These are phyloP conservation scores for Gallinago solitaria DNA, from an alignment of 2,797 vertebrate species.

Conservation along the genomic window DNA sequence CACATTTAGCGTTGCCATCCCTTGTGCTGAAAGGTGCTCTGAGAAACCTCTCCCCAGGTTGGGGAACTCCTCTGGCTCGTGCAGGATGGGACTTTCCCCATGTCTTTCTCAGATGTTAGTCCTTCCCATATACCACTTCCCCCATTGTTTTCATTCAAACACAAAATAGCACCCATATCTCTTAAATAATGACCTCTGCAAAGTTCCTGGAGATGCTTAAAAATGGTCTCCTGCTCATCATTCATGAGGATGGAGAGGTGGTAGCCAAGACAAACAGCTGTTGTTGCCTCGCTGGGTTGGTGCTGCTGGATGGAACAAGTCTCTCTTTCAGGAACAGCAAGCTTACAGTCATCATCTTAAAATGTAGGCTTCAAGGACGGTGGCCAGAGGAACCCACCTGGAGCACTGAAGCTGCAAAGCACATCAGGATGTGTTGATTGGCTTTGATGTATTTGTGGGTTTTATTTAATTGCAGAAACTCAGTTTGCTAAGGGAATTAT, in stretches of 20 bases:
- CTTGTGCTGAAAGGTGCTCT: not conserved
- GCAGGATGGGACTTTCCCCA: not conserved
- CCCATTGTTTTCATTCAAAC: not conserved
- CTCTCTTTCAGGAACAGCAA: not conserved
- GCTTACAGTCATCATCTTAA: not conserved
- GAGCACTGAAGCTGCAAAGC: not conserved
- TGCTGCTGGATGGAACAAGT: not conserved
- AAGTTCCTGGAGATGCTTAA: not conserved
- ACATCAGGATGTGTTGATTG: conserved; percentile 5
- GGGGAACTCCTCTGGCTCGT: not conserved
- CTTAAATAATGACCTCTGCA: not conserved
- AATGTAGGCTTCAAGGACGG: not conserved
- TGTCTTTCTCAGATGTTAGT: not conserved
- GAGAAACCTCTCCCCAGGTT: not conserved
- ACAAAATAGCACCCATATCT: not conserved
- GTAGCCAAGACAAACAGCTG: not conserved
- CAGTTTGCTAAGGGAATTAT: conserved; percentile 4
- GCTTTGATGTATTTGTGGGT: not conserved
- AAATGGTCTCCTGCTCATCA: not conserved
- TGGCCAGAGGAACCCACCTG: not conserved
- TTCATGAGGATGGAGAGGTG: not conserved
- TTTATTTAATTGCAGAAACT: conserved; percentile 20
- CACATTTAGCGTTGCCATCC: not conserved
- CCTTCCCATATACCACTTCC: not conserved
- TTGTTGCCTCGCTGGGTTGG: not conserved